Percentiles rank a stretch among this genome's conserved stretches.
phyloP scores from a whole-genome alignment of 2,113 vertebrate genomes.

The Chascanopsetta lugubris region DNA sequence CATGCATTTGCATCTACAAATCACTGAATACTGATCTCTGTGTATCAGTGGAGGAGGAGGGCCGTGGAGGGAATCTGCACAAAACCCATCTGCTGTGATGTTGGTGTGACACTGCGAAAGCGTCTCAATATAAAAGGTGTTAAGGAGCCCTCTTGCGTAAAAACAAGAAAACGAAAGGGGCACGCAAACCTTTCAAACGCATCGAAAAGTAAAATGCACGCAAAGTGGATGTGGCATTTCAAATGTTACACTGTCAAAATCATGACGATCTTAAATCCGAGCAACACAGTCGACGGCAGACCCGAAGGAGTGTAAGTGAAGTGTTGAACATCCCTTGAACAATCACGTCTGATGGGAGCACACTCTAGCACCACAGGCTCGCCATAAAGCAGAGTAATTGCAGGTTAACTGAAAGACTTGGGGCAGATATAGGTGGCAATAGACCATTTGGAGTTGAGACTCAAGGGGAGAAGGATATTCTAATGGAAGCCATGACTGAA shows the following conservation, averaged over 20 bases:
- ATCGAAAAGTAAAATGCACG: constrained; percentile 7
- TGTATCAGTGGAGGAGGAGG: constrained; percentile 32
- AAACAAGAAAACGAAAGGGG: constrained; percentile 24
- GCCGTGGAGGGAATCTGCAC: constrained; percentile 36
- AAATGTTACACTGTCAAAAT: constrained; percentile 21
- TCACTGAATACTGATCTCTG: constrained; percentile 45
- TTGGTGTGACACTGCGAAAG: constrained; percentile 44
- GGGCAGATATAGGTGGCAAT: constrained; percentile 4
- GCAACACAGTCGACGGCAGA: constrained; percentile 34
- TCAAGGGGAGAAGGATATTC: constrained; percentile 10
- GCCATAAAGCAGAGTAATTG: constrained; percentile 42
- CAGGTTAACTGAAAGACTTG: constrained; percentile 41
- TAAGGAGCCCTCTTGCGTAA: constrained; percentile 45
- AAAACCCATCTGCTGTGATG: constrained; percentile 55
- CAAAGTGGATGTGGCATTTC: constrained; percentile 4
- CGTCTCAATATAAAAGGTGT: constrained; percentile 59
- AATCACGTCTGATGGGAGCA: constrained; percentile 53
- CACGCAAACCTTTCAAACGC: constrained; percentile 26
- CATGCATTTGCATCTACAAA: constrained; percentile 37
- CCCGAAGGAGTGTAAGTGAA: constrained; percentile 45
- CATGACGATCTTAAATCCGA: constrained; percentile 21
- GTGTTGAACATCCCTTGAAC: constrained; percentile 40
- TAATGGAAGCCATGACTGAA: constrained; percentile 4
- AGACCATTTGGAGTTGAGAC: constrained; percentile 21
- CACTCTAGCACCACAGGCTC: constrained; percentile 13